Evolutionary conservation across 2,888 invertebrate genomes (phyloP).

Genomic region (Selenia dentaria): DNA sequence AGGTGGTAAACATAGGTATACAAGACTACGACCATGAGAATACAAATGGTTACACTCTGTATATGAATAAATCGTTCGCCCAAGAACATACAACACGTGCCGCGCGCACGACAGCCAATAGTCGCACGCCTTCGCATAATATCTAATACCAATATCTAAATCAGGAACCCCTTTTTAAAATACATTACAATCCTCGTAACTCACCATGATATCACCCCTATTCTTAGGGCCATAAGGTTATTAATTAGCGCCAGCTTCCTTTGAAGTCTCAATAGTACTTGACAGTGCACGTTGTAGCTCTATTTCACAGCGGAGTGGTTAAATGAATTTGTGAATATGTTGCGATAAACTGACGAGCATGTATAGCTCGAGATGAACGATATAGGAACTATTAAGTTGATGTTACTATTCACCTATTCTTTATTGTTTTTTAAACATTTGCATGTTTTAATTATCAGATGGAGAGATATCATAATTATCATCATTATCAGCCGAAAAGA

Average conservation of each 20-base stretch:
- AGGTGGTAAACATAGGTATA: no score
- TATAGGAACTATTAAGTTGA: no score
- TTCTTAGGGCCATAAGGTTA: constrained; percentile 16
- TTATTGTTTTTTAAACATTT: no score
- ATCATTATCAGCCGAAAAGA: no score
- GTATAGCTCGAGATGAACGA: no score
- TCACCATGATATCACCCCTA: constrained; percentile 12
- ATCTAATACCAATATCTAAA: constrained; percentile 30
- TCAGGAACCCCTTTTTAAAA: constrained; percentile 19
- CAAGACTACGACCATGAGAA: no score
- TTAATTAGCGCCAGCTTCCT: background rate
- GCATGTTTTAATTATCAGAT: no score
- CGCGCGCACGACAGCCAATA: constrained; percentile 31
- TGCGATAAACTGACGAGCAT: no score
- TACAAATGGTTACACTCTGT: no score
- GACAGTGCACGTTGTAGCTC: constrained; percentile 26
- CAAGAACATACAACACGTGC: constrained; percentile 22
- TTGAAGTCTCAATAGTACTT: constrained; percentile 4
- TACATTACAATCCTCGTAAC: background rate
- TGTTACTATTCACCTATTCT: no score
- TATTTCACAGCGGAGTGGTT: constrained; percentile 17
- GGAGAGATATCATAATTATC: no score
- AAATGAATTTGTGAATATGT: constrained; percentile 9
- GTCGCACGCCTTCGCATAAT: constrained; percentile 27
- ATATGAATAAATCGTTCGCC: no score